These are phyloP conservation scores for Thecophora atra DNA, from an alignment of 2,888 invertebrate genomes.

Conservation along the genomic window DNA sequence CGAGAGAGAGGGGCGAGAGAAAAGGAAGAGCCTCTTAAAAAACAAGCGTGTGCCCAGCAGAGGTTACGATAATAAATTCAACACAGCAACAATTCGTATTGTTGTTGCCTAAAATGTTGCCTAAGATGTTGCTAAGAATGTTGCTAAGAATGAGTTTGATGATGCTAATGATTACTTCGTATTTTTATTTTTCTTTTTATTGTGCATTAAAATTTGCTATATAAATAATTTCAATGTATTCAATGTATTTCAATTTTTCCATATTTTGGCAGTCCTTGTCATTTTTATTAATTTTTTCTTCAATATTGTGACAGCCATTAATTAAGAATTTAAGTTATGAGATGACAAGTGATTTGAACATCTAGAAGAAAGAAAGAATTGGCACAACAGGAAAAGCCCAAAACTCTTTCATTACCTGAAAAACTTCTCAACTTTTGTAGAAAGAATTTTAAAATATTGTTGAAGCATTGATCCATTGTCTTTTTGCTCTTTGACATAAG, in stretches of 20 bases:
- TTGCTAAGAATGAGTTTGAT: background rate
- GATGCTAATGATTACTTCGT: background rate
- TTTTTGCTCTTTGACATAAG: too few relatives aligned
- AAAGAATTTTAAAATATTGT: too few relatives aligned
- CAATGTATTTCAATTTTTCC: slow-evolving; percentile 10
- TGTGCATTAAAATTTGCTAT: too few relatives aligned
- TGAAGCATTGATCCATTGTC: too few relatives aligned
- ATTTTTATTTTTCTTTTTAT: too few relatives aligned
- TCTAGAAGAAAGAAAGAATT: background rate
- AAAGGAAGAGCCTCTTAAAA: background rate
- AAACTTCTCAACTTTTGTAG: background rate
- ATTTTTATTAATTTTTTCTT: background rate
- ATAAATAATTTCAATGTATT: too few relatives aligned
- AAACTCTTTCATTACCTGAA: too few relatives aligned
- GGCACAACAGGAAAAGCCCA: too few relatives aligned
- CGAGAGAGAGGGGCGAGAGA: background rate
- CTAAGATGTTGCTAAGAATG: too few relatives aligned
- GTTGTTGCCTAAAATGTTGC: background rate
- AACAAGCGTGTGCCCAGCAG: background rate
- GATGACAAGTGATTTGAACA: background rate
- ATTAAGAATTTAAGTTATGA: slow-evolving; percentile 23
- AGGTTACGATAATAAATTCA: slow-evolving; percentile 4
- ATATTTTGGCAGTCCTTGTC: slow-evolving; percentile 5
- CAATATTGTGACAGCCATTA: slow-evolving; percentile 33
- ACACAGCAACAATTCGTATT: background rate